phyloP scores from a whole-genome alignment of 2,797 vertebrate genomes.

The Mycteria americana region DNA sequence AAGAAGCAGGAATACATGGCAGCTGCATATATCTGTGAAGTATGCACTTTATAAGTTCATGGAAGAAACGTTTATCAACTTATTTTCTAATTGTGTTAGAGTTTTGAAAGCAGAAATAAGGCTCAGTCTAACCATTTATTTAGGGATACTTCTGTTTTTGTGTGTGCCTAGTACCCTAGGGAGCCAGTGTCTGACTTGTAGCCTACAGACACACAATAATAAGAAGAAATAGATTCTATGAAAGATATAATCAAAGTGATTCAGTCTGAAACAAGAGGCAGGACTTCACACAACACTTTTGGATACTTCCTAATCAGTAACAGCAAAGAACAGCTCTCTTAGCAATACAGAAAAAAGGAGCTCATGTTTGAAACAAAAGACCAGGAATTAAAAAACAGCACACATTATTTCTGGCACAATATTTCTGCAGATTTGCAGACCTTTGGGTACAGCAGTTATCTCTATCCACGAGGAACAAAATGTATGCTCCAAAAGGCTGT shows the following conservation, averaged over 20 bases:
- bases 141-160: neutral
- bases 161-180: neutral
- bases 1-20: neutral
- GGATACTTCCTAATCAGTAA: neutral
- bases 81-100: neutral
- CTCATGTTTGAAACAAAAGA: neutral
- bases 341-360: neutral
- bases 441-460: neutral
- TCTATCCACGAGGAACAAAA: neutral
- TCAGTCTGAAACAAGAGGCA: neutral
- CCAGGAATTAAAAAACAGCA: neutral
- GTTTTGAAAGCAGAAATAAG: neutral
- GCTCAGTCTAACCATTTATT: neutral
- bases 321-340: neutral
- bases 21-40: neutral
- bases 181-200: neutral
- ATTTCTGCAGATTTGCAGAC: neutral
- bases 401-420: neutral
- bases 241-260: neutral
- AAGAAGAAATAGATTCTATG: neutral
- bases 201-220: neutral
- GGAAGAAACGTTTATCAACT: neutral
- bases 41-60: neutral
- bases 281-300: neutral
- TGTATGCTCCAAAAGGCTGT: accelerated